phyloP scores from a whole-genome alignment of 1,140 invertebrate species.

The Kradibia gibbosae region DNA sequence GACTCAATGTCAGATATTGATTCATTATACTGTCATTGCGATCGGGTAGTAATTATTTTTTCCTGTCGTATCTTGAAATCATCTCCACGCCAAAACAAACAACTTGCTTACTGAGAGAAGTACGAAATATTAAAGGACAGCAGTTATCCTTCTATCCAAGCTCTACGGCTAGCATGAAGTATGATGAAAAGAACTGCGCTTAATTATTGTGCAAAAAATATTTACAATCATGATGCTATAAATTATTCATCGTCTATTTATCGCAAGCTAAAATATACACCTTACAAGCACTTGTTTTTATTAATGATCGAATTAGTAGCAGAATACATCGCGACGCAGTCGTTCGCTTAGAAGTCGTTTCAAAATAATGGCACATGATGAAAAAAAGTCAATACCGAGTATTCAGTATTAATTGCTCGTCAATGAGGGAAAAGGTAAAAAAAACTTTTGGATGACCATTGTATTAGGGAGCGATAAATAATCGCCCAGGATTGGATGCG shows the following conservation, averaged over 20 bases:
- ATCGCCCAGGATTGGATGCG: background rate
- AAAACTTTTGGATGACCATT: background rate
- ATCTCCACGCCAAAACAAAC: background rate
- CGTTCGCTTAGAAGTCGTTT: background rate
- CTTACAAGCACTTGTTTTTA: background rate
- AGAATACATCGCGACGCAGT: background rate
- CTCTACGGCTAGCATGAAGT: background rate
- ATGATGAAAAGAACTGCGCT: background rate
- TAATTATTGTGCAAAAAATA: conserved; percentile 13
- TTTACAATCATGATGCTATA: background rate
- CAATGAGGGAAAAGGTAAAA: background rate
- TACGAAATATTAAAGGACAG: too few relatives aligned
- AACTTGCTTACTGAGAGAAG: too few relatives aligned
- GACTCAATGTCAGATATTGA: background rate
- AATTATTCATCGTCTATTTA: background rate
- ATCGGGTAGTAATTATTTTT: background rate
- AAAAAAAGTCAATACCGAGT: background rate
- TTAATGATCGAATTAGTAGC: background rate
- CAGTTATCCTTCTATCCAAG: background rate
- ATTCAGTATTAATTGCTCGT: background rate
- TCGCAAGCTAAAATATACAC: background rate
- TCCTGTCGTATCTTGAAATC: background rate
- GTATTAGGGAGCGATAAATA: background rate
- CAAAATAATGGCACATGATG: background rate
- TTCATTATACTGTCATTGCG: background rate